Base-by-base conservation (phyloP, 1,140 invertebrate species). In the Cyclargus thomasi region DNA sequence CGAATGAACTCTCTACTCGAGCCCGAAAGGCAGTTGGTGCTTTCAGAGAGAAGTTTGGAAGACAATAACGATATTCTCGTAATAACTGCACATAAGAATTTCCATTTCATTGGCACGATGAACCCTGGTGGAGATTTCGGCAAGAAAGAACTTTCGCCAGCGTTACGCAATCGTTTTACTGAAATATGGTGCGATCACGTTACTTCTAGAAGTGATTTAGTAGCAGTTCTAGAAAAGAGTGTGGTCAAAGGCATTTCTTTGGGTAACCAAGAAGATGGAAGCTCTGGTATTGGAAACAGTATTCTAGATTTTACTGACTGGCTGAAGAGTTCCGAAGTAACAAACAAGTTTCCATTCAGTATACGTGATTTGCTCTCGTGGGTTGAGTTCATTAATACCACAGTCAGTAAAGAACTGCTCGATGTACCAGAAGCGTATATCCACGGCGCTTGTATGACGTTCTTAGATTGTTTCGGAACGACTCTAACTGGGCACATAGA, bases 51-150 rank as follows among this genome's bases (percentile, higher is more conserved):
- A 84, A 95, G 95, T 20, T 90, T 91, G 69, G 86, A 91, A 21
- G 91, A 94, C 36, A 89, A 86, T 72, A 88, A 92, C 0, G 92
- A 93, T 76, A 92, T 92, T 70, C 85, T 95, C 1, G 82, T 88
- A 0, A 93, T 97, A 39, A 90, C 92, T 35, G 98, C 99, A 0
- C 79, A 94, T 70, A 77, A 93, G 14, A 92, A 94, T 11, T 99
- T 99, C 84, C 94, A 97, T 71, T 97, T 99, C 77, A 93, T 99
- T 67, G 97, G 97, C 7, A 99, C 99, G 0, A 99, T 99, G 99
- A 99, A 99, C 92, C 99, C 99, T 20, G 98, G 98, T 17, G 99
- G 99, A 10, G 99, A 99, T 93, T 99, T 97, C 91, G 99, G 99
- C 0, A 99, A 99, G 84, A 99, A 99, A 91, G 99, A 99, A 93